Percentiles rank a stretch among this genome's conserved stretches.
Conservation (phyloP, 2,113 vertebrate genomes). For the Chunga burmeisteri region DNA sequence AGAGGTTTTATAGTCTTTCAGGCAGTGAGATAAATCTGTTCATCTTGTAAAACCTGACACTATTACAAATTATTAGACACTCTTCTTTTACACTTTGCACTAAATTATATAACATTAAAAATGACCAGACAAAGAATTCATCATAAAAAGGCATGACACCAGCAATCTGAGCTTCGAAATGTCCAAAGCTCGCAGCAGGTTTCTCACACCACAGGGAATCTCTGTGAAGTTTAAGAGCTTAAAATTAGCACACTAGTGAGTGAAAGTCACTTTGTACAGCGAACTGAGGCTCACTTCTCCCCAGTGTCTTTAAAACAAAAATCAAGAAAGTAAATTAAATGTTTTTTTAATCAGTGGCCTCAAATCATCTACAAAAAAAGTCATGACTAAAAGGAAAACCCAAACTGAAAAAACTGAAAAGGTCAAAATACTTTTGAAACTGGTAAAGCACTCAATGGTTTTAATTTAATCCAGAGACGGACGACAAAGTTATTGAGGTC, state of each 20-base stretch:
- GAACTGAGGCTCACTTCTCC: neutral
- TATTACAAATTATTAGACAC: neutral
- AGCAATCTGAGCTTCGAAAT: neutral
- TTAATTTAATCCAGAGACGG: neutral
- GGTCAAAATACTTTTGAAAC: neutral
- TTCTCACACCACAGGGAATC: conserved; percentile 11
- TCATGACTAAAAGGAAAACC: neutral
- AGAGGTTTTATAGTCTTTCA: neutral
- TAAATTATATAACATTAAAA: neutral
- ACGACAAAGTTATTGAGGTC: neutral
- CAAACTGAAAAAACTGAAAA: neutral
- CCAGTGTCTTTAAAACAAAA: neutral
- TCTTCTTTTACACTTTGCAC: neutral
- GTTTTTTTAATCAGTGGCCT: neutral
- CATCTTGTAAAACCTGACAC: neutral
- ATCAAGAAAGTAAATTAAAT: neutral
- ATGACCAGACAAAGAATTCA: neutral
- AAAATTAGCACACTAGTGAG: neutral
- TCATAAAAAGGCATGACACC: neutral
- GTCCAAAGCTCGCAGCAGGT: neutral
- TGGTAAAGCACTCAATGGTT: neutral
- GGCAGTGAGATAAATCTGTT: neutral
- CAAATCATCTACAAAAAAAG: neutral
- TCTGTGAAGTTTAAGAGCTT: neutral
- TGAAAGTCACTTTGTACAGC: neutral